These are phyloP conservation scores for Saturnia pavonia DNA, from an alignment of 2,888 invertebrate species.

Conservation along the genomic window DNA sequence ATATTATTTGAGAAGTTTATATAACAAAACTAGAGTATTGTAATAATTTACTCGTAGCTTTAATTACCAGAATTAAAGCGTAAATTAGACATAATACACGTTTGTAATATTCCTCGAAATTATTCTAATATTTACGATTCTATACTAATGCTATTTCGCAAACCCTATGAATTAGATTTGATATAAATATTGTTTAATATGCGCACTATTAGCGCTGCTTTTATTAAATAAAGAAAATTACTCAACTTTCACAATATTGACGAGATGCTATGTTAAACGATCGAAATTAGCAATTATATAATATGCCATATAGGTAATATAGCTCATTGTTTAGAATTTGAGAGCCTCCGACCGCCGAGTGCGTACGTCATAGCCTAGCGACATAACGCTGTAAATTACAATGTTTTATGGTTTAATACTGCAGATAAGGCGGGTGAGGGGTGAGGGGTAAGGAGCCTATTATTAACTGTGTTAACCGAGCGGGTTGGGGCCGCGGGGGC, in stretches of 20 bases:
- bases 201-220: no score
- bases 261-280: neutral
- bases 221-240: no score
- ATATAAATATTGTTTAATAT: no score
- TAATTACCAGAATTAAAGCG: no score
- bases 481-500: conserved; percentile 38
- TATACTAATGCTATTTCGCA: no score
- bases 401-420: conserved; percentile 82
- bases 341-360: conserved; percentile 23
- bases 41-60: neutral
- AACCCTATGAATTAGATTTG: no score
- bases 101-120: no score
- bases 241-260: no score
- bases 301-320: no score
- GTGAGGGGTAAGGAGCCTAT: conserved; percentile 72
- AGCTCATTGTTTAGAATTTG: conserved; percentile 17
- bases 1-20: neutral
- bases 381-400: conserved; percentile 77
- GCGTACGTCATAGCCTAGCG: conserved; percentile 68
- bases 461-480: conserved; percentile 75
- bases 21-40: neutral
- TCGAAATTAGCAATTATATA: neutral
- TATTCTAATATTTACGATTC: no score
- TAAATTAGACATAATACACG: no score
- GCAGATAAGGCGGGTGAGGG: conserved; percentile 73